phyloP scores from a whole-genome alignment of 2,113 vertebrate genomes.

The Ranitomeya imitator region DNA sequence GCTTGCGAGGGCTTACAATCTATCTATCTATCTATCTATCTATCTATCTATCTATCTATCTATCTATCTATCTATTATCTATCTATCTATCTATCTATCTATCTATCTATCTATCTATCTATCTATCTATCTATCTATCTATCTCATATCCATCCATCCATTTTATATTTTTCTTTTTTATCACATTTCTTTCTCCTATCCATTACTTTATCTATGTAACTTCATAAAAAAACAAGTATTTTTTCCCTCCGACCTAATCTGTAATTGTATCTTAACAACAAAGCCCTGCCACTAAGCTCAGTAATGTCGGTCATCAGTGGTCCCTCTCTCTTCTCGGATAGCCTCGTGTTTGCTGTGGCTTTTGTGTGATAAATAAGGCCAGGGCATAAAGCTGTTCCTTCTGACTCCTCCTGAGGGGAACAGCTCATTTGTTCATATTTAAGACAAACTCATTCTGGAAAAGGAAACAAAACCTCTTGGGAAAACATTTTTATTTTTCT shows the following conservation, averaged over 20 bases:
- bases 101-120: no score
- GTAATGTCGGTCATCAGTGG: constrained; percentile 7
- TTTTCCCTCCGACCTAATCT: background rate
- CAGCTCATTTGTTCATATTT: constrained; percentile 49
- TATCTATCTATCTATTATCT: no score
- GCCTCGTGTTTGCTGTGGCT: background rate
- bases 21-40: constrained; percentile 2
- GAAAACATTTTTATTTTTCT: background rate
- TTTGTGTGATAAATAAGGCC: constrained; percentile 53
- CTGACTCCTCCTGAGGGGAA: constrained; percentile 38
- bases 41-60: constrained; percentile 1
- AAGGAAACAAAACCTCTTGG: constrained; percentile 39
- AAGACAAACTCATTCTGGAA: constrained; percentile 27
- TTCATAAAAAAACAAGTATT: background rate
- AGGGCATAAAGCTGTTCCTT: constrained; percentile 45
- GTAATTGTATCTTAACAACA: background rate
- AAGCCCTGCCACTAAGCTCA: constrained; percentile 9
- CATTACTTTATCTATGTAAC: background rate
- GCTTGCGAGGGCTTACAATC: no score
- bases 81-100: no score
- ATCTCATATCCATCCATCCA: background rate
- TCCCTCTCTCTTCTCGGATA: constrained; percentile 20
- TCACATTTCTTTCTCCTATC: background rate
- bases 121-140: background rate
- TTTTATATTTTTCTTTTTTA: background rate